Base-by-base conservation (phyloP, 2,113 vertebrate genomes). In the Cyanistes caeruleus region DNA sequence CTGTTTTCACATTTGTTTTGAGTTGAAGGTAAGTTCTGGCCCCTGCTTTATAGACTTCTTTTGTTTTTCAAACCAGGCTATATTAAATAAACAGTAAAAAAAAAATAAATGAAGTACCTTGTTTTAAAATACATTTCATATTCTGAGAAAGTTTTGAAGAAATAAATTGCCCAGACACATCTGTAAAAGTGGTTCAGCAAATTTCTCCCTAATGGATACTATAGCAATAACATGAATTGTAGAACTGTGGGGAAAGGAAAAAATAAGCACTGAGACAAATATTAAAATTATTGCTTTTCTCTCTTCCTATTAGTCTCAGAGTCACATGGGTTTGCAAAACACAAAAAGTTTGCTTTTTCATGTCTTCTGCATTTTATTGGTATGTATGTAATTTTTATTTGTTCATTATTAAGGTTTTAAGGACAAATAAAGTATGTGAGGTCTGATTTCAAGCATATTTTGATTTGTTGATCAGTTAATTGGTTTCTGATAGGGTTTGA, bases 261-360 rank as follows among this genome's bases (percentile, higher is more conserved):
- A n/a, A 18, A 27, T 4, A 63, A 43, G 10, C 12, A 16, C 13
- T 19, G 74, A 48, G 4, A 11, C 9, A 74, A 77, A 30, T 25
- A 67, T 14, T 46, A 77, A 53, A 77, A 73, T 43, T 6, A 35
- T 73, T 88, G 39, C 6, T 74, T 70, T 64, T 67, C 2, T 35
- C 19, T 76, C 9, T 43, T 87, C 10, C 9, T 76, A 19, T 69
- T 79, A 63, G 33, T 41, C 30, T 63, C 27, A 48, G 37, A 60
- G 24, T 13, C 0, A 2, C 10, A 14, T 22, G 18, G 2, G 11
- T 12, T 74, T 58, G 14, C 10, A 15, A 67, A 77, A 73, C 24
- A 46, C 10, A 41, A 15, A 24, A 62, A 39, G 0, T 3, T 43
- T 37, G 1, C 4, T 82, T 72, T 87, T 65, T 68, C 35, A 21